phyloP scores from a whole-genome alignment of 2,113 vertebrate species.

The Anoplopoma fimbria region DNA sequence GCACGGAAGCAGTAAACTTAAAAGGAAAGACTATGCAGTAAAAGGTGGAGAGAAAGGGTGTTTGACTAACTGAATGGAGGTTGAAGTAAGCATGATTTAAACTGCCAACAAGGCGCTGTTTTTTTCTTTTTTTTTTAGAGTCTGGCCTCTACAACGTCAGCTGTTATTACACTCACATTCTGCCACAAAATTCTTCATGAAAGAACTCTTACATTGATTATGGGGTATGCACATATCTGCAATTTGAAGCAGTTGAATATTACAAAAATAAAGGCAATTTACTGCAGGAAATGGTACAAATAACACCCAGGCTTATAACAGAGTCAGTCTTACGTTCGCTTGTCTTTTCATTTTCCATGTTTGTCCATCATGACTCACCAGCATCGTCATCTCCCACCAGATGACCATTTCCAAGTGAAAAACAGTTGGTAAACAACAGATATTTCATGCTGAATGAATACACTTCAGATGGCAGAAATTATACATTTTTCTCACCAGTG shows the following conservation, averaged over 20 bases:
- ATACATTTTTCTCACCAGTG: constrained; percentile 9
- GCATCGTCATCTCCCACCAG: background rate
- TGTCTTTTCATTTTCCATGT: constrained; percentile 6
- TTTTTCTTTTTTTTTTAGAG: background rate
- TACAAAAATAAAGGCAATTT: constrained; percentile 8
- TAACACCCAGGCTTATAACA: background rate
- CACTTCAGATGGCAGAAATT: constrained; percentile 10
- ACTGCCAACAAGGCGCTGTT: background rate
- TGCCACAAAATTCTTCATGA: background rate
- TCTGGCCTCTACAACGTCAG: background rate
- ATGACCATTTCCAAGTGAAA: constrained; percentile 20
- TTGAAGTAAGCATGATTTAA: background rate
- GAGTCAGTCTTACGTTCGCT: constrained; percentile 8
- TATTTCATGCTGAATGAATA: constrained; percentile 12
- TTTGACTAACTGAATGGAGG: constrained; percentile 13
- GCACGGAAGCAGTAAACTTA: constrained; percentile 4
- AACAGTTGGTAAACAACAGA: constrained; percentile 10
- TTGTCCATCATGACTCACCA: constrained; percentile 40
- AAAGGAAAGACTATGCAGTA: background rate
- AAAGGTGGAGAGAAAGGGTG: background rate
- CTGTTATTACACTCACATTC: background rate
- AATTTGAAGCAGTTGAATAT: constrained; percentile 10
- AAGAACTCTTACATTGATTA: background rate
- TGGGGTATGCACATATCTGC: background rate
- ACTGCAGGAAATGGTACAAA: constrained; percentile 1